These are phyloP conservation scores for Equus przewalskii DNA, from an alignment of 2,113 vertebrate genomes.

Conservation along the genomic window DNA sequence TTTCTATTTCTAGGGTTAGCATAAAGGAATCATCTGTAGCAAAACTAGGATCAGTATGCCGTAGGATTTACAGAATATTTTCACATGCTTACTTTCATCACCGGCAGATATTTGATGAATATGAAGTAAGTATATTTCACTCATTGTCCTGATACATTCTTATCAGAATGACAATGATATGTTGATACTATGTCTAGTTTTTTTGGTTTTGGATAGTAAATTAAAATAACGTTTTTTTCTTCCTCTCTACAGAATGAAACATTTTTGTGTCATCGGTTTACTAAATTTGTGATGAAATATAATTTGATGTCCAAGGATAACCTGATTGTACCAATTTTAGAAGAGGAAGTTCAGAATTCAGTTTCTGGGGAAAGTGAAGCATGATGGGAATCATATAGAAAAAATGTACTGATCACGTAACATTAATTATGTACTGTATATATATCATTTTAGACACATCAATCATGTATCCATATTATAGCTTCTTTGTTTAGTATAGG, in stretches of 20 bases:
- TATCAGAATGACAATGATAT: not conserved
- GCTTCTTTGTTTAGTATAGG: conserved; percentile 88
- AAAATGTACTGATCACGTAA: conserved; percentile 83
- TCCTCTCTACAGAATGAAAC: conserved; percentile 94
- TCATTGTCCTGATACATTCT: conserved; percentile 33
- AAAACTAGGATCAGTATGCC: conserved; percentile 98
- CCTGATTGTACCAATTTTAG: conserved; percentile 99
- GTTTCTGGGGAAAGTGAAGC: conserved; percentile 98
- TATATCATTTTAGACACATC: conserved; percentile 90
- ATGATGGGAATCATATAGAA: conserved; percentile 86
- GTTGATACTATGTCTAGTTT: not conserved
- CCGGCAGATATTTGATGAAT: conserved; percentile 99
- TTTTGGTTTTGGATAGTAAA: conserved; percentile 57
- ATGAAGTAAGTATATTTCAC: conserved; percentile 93
- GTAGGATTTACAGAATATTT: conserved; percentile 99
- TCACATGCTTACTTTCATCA: conserved; percentile 99
- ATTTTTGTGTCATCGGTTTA: conserved; percentile 99
- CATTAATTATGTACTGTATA: conserved; percentile 89
- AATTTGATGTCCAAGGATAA: conserved; percentile 99
- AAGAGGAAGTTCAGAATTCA: conserved; percentile 98
- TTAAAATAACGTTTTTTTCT: conserved; percentile 71
- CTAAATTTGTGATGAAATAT: conserved; percentile 99
- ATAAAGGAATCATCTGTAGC: conserved; percentile 99
- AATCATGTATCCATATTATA: conserved; percentile 88
- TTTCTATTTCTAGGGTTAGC: conserved; percentile 93